These are phyloP conservation scores for Hipparchia sbordonii DNA, from an alignment of 2,888 invertebrate genomes.

Conservation along the genomic window DNA sequence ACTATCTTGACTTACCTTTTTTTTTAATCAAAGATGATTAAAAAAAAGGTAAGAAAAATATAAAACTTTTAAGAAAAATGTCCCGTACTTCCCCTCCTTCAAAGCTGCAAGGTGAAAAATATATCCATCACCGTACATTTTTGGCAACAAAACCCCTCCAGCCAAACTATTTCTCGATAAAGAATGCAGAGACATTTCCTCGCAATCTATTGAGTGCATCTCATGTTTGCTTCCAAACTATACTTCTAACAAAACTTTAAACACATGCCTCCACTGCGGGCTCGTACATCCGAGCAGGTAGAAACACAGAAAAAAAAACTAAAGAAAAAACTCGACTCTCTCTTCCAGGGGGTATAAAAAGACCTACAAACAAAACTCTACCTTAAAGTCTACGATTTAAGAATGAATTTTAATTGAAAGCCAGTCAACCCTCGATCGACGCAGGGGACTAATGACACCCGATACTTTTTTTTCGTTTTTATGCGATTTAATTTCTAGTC, in stretches of 20 bases:
- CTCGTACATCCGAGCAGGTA: constrained; percentile 59
- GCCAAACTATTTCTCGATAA: constrained; percentile 23
- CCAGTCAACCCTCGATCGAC: constrained; percentile 43
- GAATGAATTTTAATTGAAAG: constrained; percentile 22
- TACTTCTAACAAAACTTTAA: constrained; percentile 36
- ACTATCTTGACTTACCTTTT: no score
- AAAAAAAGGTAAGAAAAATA: not conserved
- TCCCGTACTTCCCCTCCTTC: not conserved
- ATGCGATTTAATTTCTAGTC: constrained; percentile 55
- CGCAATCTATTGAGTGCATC: constrained; percentile 37
- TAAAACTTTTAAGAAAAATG: not conserved
- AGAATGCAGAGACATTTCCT: constrained; percentile 30
- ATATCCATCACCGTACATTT: constrained; percentile 15
- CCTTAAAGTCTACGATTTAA: constrained; percentile 36
- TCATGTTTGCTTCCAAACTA: constrained; percentile 29
- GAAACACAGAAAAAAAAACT: constrained; percentile 55
- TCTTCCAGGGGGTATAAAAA: constrained; percentile 49
- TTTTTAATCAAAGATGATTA: no score
- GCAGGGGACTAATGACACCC: constrained; percentile 76
- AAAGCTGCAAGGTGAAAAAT: constrained; percentile 6
- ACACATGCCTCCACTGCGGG: constrained; percentile 43
- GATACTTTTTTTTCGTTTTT: constrained; percentile 48
- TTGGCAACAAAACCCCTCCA: constrained; percentile 28
- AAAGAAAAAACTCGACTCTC: constrained; percentile 53
- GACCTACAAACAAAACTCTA: constrained; percentile 38